Conservation (phyloP, 2,888 invertebrate species). For the Tolmerus cingulatus region DNA sequence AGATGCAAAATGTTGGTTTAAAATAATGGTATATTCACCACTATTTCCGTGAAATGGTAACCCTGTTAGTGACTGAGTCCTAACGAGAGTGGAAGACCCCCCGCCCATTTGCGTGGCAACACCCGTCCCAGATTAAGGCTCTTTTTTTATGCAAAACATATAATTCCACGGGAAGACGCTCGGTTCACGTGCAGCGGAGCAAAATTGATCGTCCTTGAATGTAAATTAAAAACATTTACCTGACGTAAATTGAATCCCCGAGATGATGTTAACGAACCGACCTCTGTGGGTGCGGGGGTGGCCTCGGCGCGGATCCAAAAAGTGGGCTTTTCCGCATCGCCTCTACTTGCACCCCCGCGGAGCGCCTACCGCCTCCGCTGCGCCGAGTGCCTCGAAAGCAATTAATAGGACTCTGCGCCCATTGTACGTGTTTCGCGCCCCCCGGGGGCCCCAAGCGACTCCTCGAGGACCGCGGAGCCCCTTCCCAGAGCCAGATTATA, state of each 20-base stretch:
- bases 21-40: too few species aligned
- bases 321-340: background rate
- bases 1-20: too few species aligned
- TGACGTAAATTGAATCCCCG: slow-evolving; percentile 16
- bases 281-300: background rate
- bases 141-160: background rate
- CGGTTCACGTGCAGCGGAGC: slow-evolving; percentile 16
- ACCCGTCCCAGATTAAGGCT: background rate
- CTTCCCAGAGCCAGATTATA: background rate
- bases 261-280: slow-evolving; percentile 19
- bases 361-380: background rate
- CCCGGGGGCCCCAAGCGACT: background rate
- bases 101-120: background rate
- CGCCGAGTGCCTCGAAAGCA: background rate
- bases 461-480: background rate
- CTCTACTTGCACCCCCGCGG: background rate
- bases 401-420: background rate
- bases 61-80: background rate
- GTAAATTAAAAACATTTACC: slow-evolving; percentile 38
- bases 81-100: background rate
- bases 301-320: background rate
- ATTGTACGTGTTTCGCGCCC: background rate
- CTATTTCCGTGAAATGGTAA: too few species aligned
- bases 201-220: slow-evolving; percentile 34
- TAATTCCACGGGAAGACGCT: background rate